Evolutionary conservation across 37 sponge, comb jelly and placozoan genomes (phyloP).

Genomic region (Agelas oroides): DNA sequence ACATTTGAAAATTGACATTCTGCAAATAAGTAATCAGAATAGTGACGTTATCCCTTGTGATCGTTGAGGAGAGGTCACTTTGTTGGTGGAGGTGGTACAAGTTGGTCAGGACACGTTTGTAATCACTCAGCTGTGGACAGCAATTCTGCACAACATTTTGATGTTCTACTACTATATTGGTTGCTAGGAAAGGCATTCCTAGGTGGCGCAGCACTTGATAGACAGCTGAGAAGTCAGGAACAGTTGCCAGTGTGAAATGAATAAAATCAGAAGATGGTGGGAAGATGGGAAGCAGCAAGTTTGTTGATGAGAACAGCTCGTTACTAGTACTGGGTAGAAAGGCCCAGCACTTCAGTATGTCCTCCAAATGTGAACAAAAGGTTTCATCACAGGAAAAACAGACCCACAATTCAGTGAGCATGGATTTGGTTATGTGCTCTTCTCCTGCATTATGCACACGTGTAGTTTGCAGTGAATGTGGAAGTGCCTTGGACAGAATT

Average conservation of each 20-base stretch:
- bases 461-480: neutral
- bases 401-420: conserved; percentile 1
- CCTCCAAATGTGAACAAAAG: neutral
- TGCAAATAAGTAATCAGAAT: conserved; percentile 12
- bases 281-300: neutral
- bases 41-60: neutral
- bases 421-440: neutral
- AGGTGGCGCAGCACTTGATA: neutral
- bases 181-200: conserved; percentile 9
- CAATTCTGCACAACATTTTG: neutral
- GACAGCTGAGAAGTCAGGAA: neutral
- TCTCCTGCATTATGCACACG: neutral
- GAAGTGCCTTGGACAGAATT: neutral
- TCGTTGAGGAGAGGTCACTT: neutral
- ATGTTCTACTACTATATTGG: neutral
- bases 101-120: neutral
- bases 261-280: neutral
- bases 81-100: conserved; percentile 6
- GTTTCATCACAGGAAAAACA: conserved; percentile 1
- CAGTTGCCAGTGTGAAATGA: no score
- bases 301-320: neutral
- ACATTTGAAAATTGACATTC: conserved; percentile 3
- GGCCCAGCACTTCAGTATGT: conserved; percentile 3
- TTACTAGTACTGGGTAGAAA: neutral
- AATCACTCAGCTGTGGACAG: conserved; percentile 9